Conservation (phyloP, 2,797 vertebrate genomes). For the Coendou prehensilis region DNA sequence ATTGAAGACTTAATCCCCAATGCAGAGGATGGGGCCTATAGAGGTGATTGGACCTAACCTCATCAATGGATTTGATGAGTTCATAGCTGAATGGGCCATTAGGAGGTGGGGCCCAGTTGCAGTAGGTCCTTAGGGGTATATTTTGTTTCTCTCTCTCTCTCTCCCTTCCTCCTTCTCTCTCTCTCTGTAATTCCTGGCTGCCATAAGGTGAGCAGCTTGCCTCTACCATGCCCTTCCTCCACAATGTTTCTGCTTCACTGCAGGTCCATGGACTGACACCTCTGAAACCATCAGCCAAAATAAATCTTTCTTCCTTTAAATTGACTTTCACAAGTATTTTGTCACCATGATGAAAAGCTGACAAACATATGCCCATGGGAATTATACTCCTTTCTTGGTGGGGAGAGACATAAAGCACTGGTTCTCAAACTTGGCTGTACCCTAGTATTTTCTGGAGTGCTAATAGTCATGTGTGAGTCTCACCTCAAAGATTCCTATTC, state of each 20-base stretch:
- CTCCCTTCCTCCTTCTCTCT: too few relatives aligned
- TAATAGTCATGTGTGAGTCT: not conserved
- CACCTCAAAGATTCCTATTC: not conserved
- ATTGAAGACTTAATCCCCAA: not conserved
- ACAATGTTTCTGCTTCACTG: too few relatives aligned
- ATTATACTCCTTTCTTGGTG: not conserved
- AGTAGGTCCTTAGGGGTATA: not conserved
- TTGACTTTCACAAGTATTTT: not conserved
- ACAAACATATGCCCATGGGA: not conserved
- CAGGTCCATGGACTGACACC: not conserved
- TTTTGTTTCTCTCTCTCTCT: not conserved
- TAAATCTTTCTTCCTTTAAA: not conserved
- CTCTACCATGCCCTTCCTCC: too few relatives aligned
- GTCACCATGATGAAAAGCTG: not conserved
- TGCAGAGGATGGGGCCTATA: not conserved
- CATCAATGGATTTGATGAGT: too few relatives aligned
- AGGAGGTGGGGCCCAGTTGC: not conserved
- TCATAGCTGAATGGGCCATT: not conserved
- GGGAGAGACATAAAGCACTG: not conserved
- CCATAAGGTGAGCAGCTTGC: too few relatives aligned
- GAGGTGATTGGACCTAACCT: not conserved
- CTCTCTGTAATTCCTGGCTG: too few relatives aligned
- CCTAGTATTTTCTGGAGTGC: not conserved
- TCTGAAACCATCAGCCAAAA: not conserved
- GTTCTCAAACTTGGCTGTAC: conserved; percentile 7